Evolutionary conservation across 2,113 vertebrate species (phyloP).

Genomic region (Salvelinus fontinalis): DNA sequence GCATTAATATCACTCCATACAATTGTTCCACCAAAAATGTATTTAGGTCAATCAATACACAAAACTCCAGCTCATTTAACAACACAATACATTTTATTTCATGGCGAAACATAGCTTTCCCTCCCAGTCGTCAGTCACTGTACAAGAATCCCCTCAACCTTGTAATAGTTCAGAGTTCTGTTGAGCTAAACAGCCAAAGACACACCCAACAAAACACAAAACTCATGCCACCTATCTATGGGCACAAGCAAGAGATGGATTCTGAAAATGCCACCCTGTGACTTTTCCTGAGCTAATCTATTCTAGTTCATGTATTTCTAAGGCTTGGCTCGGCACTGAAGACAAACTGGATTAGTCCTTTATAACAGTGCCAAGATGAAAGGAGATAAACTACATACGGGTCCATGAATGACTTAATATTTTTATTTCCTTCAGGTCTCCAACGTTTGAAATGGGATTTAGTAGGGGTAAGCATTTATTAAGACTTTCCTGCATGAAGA

Average conservation of each 20-base stretch:
- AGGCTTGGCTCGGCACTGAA: constrained; percentile 51
- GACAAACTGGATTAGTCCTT: constrained; percentile 69
- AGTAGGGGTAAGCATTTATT: constrained; percentile 36
- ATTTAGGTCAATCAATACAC: background rate
- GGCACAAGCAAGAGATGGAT: constrained; percentile 39
- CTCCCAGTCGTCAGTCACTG: constrained; percentile 20
- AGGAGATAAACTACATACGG: constrained; percentile 69
- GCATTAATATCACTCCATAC: too few relatives aligned
- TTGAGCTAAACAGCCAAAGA: constrained; percentile 29
- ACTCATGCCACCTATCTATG: constrained; percentile 46
- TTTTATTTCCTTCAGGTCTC: constrained; percentile 71
- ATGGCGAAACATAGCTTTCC: too few relatives aligned
- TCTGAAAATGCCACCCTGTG: constrained; percentile 67
- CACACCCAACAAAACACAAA: constrained; percentile 6
- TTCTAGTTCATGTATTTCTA: constrained; percentile 71
- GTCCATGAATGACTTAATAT: constrained; percentile 72
- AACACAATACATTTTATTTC: background rate
- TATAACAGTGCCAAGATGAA: constrained; percentile 67
- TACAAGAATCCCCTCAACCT: constrained; percentile 7
- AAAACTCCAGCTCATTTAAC: background rate
- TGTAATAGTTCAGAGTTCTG: constrained; percentile 17
- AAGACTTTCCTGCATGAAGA: constrained; percentile 45
- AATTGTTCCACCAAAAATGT: too few relatives aligned
- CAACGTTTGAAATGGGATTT: constrained; percentile 71
- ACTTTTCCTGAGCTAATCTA: constrained; percentile 70